phyloP scores from a whole-genome alignment of 2,888 invertebrate species.

The Incurvaria masculella region DNA sequence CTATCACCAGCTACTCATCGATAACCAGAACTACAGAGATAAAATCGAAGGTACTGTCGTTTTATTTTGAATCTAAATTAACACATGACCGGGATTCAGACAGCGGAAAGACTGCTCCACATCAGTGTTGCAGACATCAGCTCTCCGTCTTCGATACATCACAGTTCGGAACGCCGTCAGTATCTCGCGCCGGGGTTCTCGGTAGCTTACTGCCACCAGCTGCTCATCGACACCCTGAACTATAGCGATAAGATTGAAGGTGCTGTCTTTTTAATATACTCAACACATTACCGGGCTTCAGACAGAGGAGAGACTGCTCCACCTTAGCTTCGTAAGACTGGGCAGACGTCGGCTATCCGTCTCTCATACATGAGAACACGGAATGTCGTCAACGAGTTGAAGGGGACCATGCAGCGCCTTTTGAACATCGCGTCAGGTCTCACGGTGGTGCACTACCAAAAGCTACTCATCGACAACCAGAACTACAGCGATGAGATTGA shows the following conservation, averaged over 20 bases:
- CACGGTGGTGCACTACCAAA: conserved; percentile 44
- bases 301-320: conserved; percentile 38
- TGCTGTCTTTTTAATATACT: conserved; percentile 12
- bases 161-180: conserved; percentile 42
- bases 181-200: conserved; percentile 42
- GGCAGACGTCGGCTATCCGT: conserved; percentile 36
- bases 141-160: conserved; percentile 37
- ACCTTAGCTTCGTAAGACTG: conserved; percentile 37
- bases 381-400: conserved; percentile 40
- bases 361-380: conserved; percentile 39
- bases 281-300: too few relatives aligned
- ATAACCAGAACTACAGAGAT: conserved; percentile 36
- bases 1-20: conserved; percentile 40
- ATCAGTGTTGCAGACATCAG: conserved; percentile 19
- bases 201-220: conserved; percentile 44
- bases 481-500: conserved; percentile 42
- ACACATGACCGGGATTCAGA: too few relatives aligned
- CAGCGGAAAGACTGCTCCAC: too few relatives aligned
- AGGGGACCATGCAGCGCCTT: conserved; percentile 32
- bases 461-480: conserved; percentile 39
- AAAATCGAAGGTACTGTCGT: conserved; percentile 55
- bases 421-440: conserved; percentile 43
- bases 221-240: conserved; percentile 40
- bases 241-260: conserved; percentile 45
- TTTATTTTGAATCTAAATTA: too few relatives aligned